Evolutionary conservation across 2,888 invertebrate species (phyloP).

Genomic region (Synanthedon myopaeformis): DNA sequence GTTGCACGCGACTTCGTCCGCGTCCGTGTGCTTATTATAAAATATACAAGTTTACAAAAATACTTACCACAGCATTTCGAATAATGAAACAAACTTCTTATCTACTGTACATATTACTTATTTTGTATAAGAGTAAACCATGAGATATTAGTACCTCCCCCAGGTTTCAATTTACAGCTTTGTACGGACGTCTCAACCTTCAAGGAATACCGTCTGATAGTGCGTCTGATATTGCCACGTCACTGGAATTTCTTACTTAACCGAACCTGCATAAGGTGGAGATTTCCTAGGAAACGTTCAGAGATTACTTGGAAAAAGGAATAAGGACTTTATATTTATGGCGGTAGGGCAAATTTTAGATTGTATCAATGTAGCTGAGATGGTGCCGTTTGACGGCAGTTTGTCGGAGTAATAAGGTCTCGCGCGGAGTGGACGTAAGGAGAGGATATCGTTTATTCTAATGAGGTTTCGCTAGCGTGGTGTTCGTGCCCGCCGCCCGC

Average conservation of each 20-base stretch:
- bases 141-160: constrained; percentile 44
- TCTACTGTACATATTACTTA: background rate
- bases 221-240: constrained; percentile 37
- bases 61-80: too few relatives aligned
- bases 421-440: constrained; percentile 64
- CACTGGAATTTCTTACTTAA: constrained; percentile 35
- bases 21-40: too few relatives aligned
- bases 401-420: constrained; percentile 69
- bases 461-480: constrained; percentile 56
- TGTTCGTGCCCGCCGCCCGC: constrained; percentile 28
- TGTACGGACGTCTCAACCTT: constrained; percentile 56
- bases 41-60: too few relatives aligned
- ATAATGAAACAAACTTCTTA: too few relatives aligned
- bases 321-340: constrained; percentile 22
- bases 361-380: constrained; percentile 10
- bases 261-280: constrained; percentile 22
- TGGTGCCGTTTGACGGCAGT: constrained; percentile 62
- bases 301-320: constrained; percentile 11
- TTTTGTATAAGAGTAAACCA: constrained; percentile 6
- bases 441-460: constrained; percentile 71
- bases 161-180: constrained; percentile 59
- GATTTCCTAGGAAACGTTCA: constrained; percentile 18
- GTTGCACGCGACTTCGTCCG: too few relatives aligned
- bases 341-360: constrained; percentile 25
- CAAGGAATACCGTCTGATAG: constrained; percentile 41